These are phyloP conservation scores for Acanthosepion esculentum DNA, from an alignment of 2,888 invertebrate genomes.

Conservation along the genomic window DNA sequence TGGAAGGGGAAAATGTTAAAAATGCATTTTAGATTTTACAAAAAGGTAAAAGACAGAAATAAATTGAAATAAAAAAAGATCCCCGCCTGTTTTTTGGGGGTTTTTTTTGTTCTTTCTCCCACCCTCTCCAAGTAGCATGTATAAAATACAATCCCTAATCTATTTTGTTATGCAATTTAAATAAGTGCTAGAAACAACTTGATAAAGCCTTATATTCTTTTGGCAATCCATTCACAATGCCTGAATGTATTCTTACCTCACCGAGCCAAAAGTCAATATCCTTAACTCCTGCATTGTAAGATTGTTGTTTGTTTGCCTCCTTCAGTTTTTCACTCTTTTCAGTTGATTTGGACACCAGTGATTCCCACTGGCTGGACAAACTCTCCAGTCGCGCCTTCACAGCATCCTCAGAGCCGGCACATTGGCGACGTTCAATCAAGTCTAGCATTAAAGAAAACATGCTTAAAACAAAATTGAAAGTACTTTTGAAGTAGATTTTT, in stretches of 20 bases:
- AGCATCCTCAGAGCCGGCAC: conserved; percentile 97
- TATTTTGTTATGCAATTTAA: too few relatives aligned
- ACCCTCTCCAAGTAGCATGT: too few relatives aligned
- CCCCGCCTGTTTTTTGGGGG: too few relatives aligned
- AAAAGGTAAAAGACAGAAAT: too few relatives aligned
- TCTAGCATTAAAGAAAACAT: conserved; percentile 58
- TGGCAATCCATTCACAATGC: too few relatives aligned
- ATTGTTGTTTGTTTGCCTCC: conserved; percentile 98
- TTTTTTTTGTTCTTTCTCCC: too few relatives aligned
- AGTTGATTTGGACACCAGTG: conserved; percentile 96
- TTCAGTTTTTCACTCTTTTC: conserved; percentile 98
- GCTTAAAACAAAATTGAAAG: background rate
- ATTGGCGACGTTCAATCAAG: conserved; percentile 92
- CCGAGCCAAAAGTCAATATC: conserved; percentile 99
- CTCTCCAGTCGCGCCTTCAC: conserved; percentile 82
- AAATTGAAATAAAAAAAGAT: too few relatives aligned
- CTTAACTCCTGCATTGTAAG: conserved; percentile 98
- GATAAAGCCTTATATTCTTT: too few relatives aligned
- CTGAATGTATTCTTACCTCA: conserved; percentile 82
- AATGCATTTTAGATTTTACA: too few relatives aligned
- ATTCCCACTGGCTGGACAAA: conserved; percentile 98
- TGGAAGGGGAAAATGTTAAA: too few relatives aligned
- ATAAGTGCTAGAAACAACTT: too few relatives aligned
- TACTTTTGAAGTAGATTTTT: background rate
- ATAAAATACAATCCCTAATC: too few relatives aligned